Evolutionary conservation across 2,797 vertebrate genomes (phyloP).

Genomic region (Scyliorhinus canicula): DNA sequence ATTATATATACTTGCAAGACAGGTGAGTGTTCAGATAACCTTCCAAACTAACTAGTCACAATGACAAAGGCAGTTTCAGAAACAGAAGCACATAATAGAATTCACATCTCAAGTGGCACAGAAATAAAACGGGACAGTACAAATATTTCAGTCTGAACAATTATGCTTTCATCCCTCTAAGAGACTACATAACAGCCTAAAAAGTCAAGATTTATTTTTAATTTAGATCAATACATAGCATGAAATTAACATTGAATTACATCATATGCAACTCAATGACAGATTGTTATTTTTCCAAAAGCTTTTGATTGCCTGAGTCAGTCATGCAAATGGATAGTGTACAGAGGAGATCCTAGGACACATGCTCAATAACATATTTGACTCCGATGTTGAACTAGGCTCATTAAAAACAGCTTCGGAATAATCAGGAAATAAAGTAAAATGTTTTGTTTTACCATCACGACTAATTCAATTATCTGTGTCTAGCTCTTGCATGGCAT

Average conservation of each 20-base stretch:
- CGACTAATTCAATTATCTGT: background rate
- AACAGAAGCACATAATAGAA: background rate
- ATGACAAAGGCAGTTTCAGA: background rate
- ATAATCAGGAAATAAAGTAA: background rate
- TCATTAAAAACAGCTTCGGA: background rate
- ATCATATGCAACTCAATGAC: background rate
- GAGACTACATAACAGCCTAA: background rate
- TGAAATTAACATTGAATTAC: background rate
- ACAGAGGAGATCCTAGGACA: background rate
- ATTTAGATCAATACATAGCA: background rate
- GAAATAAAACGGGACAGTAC: background rate
- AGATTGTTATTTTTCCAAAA: background rate
- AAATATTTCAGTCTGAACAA: background rate
- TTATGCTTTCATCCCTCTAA: background rate
- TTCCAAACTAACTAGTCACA: background rate
- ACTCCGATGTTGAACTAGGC: background rate
- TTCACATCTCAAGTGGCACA: background rate
- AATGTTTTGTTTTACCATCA: background rate
- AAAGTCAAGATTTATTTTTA: background rate
- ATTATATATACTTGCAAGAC: background rate
- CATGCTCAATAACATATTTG: background rate
- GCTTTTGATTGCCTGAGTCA: background rate
- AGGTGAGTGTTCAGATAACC: background rate
- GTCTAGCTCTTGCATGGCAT: background rate
- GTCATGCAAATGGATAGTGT: background rate